phyloP scores from a whole-genome alignment of 1,140 invertebrate genomes.

The Mya arenaria region DNA sequence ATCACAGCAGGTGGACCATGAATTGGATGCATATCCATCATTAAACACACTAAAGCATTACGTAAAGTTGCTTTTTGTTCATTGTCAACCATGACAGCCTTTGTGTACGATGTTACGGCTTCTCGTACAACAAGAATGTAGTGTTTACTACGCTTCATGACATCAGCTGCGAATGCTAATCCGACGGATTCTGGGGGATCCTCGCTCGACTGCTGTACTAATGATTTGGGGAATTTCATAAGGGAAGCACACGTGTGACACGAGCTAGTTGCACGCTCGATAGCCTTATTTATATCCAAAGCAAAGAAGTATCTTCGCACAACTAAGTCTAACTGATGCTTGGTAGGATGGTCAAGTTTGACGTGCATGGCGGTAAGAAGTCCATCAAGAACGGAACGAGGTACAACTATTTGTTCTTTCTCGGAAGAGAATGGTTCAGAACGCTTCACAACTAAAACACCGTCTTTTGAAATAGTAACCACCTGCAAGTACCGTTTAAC shows the following conservation, averaged over 20 bases:
- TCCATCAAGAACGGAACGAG: slow-evolving; percentile 32
- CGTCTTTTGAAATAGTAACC: slow-evolving; percentile 51
- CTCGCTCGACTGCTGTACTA: slow-evolving; percentile 22
- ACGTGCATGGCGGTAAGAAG: slow-evolving; percentile 40
- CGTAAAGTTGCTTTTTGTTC: slow-evolving; percentile 12
- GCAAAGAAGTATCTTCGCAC: slow-evolving; percentile 54
- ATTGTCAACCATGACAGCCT: slow-evolving; percentile 14
- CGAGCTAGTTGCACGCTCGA: neutral
- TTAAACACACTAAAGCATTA: neutral
- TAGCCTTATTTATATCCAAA: slow-evolving; percentile 44
- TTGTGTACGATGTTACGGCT: slow-evolving; percentile 50
- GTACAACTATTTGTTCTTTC: slow-evolving; percentile 53
- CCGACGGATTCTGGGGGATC: slow-evolving; percentile 39
- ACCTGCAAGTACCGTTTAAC: slow-evolving; percentile 57
- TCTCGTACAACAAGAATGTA: slow-evolving; percentile 54
- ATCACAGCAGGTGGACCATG: slow-evolving; percentile 43
- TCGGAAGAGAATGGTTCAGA: slow-evolving; percentile 6
- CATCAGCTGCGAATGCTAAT: slow-evolving; percentile 55
- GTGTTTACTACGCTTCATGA: slow-evolving; percentile 47
- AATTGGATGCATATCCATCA: slow-evolving; percentile 28
- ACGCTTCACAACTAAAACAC: slow-evolving; percentile 45
- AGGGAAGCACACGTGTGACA: slow-evolving; percentile 42
- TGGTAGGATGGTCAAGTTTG: slow-evolving; percentile 46
- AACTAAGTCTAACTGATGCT: slow-evolving; percentile 29
- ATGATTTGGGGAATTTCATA: neutral